Percentiles rank a stretch among this genome's conserved stretches.
phyloP scores from a whole-genome alignment of 2,888 invertebrate species.

The Parelbella ahira region DNA sequence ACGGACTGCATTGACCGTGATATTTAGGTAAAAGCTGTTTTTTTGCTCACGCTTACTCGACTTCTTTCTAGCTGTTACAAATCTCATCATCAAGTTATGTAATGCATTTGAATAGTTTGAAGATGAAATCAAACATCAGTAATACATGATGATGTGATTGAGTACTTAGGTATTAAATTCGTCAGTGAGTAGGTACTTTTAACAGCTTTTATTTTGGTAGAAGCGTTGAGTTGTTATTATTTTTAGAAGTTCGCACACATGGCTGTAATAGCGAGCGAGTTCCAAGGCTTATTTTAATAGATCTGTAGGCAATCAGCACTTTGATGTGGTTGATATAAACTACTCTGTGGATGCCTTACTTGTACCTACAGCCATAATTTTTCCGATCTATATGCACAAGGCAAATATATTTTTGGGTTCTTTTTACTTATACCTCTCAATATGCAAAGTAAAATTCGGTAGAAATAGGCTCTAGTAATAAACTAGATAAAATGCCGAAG shows the following conservation, averaged over 20 bases:
- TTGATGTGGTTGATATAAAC: slow-evolving; percentile 24
- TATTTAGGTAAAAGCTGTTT: no score
- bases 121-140: slow-evolving; percentile 6
- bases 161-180: slow-evolving; percentile 28
- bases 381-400: no score
- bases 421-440: no score
- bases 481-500: no score
- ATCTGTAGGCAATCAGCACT: slow-evolving; percentile 23
- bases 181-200: slow-evolving; percentile 31
- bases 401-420: no score
- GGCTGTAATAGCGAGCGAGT: slow-evolving; percentile 43
- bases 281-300: slow-evolving; percentile 45
- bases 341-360: slow-evolving; percentile 29
- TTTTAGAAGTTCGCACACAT: slow-evolving; percentile 58
- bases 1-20: slow-evolving; percentile 28
- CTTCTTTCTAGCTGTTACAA: no score
- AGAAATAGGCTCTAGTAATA: no score
- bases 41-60: no score
- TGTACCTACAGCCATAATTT: slow-evolving; percentile 31
- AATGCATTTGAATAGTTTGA: slow-evolving; percentile 1
- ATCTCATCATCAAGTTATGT: no score
- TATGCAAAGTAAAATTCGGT: no score
- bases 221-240: slow-evolving; percentile 43
- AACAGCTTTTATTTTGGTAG: slow-evolving; percentile 48
- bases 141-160: neutral